Evolutionary conservation across 2,888 invertebrate species (phyloP).

Genomic region (Coelogynopora nodosa): DNA sequence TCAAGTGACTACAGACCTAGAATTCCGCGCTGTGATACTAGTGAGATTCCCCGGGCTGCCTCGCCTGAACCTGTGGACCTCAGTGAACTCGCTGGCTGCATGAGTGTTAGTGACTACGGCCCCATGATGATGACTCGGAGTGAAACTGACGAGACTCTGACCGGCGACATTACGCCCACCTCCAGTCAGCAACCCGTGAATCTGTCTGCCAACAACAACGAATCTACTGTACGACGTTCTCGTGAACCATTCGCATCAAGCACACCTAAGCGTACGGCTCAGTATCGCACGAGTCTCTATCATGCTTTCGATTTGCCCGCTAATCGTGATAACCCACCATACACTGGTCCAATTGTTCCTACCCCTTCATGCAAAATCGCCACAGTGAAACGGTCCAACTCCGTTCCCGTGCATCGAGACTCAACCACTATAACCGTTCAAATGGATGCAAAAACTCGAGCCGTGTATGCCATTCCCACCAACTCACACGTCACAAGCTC

Average conservation of each 20-base stretch:
- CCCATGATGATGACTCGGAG: conserved; percentile 16
- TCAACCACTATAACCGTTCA: neutral
- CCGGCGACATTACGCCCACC: neutral
- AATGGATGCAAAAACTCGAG: neutral
- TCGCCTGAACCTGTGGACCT: neutral
- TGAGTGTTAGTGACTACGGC: conserved; percentile 18
- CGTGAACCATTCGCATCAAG: neutral
- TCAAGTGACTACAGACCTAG: neutral
- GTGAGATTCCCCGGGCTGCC: neutral
- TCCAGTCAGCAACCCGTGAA: neutral
- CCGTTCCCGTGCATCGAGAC: neutral
- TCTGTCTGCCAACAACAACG: neutral
- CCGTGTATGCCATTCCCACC: neutral
- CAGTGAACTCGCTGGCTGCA: neutral
- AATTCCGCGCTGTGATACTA: neutral
- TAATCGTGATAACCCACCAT: neutral
- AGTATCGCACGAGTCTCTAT: neutral
- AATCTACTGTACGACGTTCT: neutral
- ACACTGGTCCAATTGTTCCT: neutral
- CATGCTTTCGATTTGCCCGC: neutral
- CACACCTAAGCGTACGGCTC: neutral
- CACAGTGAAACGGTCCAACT: neutral
- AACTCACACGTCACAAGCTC: neutral
- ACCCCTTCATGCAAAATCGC: neutral
- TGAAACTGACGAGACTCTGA: neutral